phyloP scores from a whole-genome alignment of 2,113 vertebrate species.

The Syngnathus typhle region DNA sequence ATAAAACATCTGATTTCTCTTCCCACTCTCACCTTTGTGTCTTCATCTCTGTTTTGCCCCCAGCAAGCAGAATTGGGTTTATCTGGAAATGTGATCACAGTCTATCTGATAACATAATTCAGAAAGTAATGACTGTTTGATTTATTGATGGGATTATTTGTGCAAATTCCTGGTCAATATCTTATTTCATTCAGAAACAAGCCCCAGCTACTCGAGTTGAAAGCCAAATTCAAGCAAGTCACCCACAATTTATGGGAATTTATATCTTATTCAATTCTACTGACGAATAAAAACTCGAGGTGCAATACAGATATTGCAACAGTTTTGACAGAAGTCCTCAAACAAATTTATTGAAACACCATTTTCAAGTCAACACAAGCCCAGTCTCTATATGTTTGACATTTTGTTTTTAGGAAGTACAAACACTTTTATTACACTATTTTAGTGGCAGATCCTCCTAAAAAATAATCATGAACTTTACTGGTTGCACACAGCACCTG shows the following conservation, averaged over 20 bases:
- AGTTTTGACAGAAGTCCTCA: neutral
- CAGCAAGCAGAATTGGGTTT: constrained; percentile 32
- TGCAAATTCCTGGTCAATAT: constrained; percentile 17
- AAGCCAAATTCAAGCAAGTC: neutral
- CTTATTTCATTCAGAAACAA: constrained; percentile 14
- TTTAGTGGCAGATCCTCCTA: neutral
- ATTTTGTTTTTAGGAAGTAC: neutral
- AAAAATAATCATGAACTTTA: neutral
- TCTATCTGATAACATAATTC: constrained; percentile 33
- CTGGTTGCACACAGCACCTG: constrained; percentile 2
- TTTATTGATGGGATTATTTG: constrained; percentile 61
- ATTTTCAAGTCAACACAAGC: neutral
- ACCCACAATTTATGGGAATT: neutral
- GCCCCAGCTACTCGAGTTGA: neutral
- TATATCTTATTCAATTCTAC: neutral
- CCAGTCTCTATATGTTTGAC: neutral
- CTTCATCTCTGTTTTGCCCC: constrained; percentile 7
- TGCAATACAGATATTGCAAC: neutral
- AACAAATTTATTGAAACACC: neutral
- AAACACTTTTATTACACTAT: no score
- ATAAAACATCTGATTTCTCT: neutral
- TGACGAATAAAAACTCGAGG: neutral
- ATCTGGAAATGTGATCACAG: constrained; percentile 32
- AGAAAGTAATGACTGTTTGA: constrained; percentile 35
- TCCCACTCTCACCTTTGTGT: neutral